Conservation (phyloP, 2,797 vertebrate genomes). For the Hippocampus kuda region DNA sequence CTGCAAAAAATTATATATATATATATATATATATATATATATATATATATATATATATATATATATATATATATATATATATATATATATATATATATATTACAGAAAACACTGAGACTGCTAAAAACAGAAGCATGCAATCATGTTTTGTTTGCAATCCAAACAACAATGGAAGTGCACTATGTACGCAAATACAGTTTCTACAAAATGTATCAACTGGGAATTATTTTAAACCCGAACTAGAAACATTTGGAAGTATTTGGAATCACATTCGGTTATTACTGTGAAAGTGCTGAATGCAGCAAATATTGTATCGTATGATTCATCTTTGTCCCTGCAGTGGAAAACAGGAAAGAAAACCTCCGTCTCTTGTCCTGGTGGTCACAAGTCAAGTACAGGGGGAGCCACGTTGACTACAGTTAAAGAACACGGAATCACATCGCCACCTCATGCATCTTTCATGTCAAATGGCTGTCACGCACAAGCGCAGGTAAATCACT, state of each 20-base stretch:
- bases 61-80: too few species aligned
- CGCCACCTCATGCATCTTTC: constrained; percentile 48
- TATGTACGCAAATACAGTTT: too few species aligned
- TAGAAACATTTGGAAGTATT: constrained; percentile 7
- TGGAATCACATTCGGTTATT: constrained; percentile 19
- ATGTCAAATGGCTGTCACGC: constrained; percentile 60
- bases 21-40: too few species aligned
- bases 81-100: too few species aligned
- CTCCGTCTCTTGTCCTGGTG: constrained; percentile 29
- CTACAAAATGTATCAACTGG: too few species aligned
- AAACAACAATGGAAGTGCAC: too few species aligned
- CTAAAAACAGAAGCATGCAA: too few species aligned
- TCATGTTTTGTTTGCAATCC: too few species aligned
- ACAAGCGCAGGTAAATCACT: constrained; percentile 60
- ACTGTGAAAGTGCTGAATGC: constrained; percentile 8
- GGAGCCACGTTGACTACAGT: constrained; percentile 32
- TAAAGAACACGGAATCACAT: constrained; percentile 44
- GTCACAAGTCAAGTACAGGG: constrained; percentile 40
- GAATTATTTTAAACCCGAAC: too few species aligned
- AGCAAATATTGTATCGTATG: constrained; percentile 12
- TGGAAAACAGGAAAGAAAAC: constrained; percentile 46
- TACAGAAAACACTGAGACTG: too few species aligned
- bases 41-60: too few species aligned
- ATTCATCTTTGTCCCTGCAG: constrained; percentile 25
- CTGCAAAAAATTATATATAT: too few species aligned